Evolutionary conservation across 2,113 vertebrate genomes (phyloP).

Genomic region (Haplochromis vanheusdeni): DNA sequence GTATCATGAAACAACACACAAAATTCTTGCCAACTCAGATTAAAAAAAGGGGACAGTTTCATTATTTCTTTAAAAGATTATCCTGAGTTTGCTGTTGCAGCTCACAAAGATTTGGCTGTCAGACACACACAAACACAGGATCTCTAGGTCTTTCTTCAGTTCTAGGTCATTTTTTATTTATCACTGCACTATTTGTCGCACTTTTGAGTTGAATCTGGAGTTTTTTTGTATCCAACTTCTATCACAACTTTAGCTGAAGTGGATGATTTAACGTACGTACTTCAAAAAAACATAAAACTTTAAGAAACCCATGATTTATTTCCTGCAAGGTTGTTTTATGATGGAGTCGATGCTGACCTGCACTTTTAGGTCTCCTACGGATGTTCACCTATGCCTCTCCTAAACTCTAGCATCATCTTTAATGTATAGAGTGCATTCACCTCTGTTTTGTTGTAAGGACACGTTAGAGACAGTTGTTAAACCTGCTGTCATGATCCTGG

Average conservation of each 20-base stretch:
- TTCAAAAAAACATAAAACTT: not conserved
- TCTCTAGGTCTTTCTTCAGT: not conserved
- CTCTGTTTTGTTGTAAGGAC: conserved; percentile 20
- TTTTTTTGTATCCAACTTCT: not conserved
- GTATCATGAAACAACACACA: not conserved
- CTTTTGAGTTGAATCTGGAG: not conserved
- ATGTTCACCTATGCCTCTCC: not conserved
- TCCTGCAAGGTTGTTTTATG: not conserved
- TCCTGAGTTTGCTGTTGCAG: not conserved
- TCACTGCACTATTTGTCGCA: not conserved
- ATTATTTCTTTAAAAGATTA: not conserved
- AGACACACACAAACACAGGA: not conserved
- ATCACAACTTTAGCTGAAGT: not conserved
- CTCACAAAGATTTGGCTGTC: not conserved
- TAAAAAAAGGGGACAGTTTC: not conserved
- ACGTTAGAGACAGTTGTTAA: conserved; percentile 10
- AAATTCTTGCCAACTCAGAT: not conserved
- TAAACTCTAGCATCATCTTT: not conserved
- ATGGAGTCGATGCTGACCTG: not conserved
- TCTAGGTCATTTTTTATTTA: not conserved
- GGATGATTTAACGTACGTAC: not conserved
- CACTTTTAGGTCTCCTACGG: not conserved
- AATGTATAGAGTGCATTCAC: not conserved
- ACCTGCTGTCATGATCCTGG: too few relatives aligned
- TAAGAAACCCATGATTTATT: not conserved